Evolutionary conservation across 1,140 invertebrate genomes (phyloP).

Genomic region (Melitaea cinxia): DNA sequence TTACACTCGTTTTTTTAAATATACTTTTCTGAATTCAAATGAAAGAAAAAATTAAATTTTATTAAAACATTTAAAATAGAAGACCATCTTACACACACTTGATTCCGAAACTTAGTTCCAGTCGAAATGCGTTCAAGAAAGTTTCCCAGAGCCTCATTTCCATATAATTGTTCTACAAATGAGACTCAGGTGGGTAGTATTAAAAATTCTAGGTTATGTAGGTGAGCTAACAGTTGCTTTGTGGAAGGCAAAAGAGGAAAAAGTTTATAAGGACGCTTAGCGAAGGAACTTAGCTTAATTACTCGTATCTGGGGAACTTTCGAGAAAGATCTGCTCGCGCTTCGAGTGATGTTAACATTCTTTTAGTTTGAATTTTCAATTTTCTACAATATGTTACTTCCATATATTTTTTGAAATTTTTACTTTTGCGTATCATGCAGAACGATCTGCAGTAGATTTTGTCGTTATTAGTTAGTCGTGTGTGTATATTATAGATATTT

Average conservation of each 20-base stretch:
- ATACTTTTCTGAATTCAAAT: neutral
- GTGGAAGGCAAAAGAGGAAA: slow-evolving; percentile 15
- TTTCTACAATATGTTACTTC: neutral
- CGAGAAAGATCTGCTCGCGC: slow-evolving; percentile 7
- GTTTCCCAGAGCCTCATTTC: slow-evolving; percentile 23
- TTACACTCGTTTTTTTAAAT: neutral
- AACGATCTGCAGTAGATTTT: no score
- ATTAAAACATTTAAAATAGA: neutral
- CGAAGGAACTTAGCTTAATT: slow-evolving; percentile 23
- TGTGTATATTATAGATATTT: no score
- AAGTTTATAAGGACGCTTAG: slow-evolving; percentile 28
- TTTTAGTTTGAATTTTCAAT: slow-evolving; percentile 3
- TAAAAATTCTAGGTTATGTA: slow-evolving; percentile 26
- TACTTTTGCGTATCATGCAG: neutral
- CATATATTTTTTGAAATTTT: neutral
- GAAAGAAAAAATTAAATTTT: neutral
- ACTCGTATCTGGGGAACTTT: slow-evolving; percentile 26
- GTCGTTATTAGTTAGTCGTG: no score
- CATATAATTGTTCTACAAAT: slow-evolving; percentile 28
- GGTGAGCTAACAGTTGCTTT: slow-evolving; percentile 30
- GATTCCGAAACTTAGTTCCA: slow-evolving; percentile 3
- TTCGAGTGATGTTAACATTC: neutral
- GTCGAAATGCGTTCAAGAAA: slow-evolving; percentile 25
- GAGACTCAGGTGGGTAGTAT: slow-evolving; percentile 21
- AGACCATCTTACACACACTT: neutral